Evolutionary conservation across 1,140 invertebrate species (phyloP).

Genomic region (Plodia interpunctella): DNA sequence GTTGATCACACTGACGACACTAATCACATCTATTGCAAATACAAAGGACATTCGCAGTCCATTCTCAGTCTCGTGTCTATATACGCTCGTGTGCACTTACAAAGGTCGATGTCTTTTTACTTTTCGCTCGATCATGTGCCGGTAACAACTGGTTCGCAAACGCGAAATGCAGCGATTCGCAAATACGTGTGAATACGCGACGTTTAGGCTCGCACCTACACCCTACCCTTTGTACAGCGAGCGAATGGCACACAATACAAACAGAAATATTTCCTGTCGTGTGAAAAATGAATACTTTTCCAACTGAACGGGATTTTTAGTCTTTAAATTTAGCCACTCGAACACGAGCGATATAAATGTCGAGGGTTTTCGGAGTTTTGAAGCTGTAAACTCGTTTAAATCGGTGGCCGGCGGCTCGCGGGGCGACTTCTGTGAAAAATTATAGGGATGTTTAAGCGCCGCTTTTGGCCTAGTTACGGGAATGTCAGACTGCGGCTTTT

Average conservation of each 20-base stretch:
- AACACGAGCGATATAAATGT: slow-evolving; percentile 12
- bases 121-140: slow-evolving; percentile 49
- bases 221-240: slow-evolving; percentile 30
- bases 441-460: slow-evolving; percentile 43
- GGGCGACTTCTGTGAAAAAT: slow-evolving; percentile 52
- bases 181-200: slow-evolving; percentile 45
- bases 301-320: slow-evolving; percentile 34
- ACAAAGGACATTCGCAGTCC: background rate
- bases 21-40: too few relatives aligned
- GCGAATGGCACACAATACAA: slow-evolving; percentile 50
- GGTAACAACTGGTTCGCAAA: slow-evolving; percentile 61
- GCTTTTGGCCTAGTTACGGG: slow-evolving; percentile 48
- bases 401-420: slow-evolving; percentile 22
- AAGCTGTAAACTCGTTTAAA: slow-evolving; percentile 36
- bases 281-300: slow-evolving; percentile 62
- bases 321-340: slow-evolving; percentile 30
- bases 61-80: background rate
- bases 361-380: slow-evolving; percentile 6
- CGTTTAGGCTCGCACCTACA: slow-evolving; percentile 43
- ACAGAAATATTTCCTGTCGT: slow-evolving; percentile 49
- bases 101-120: slow-evolving; percentile 42
- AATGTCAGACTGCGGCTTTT: slow-evolving; percentile 42
- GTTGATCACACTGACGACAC: too few relatives aligned
- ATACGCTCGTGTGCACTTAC: slow-evolving; percentile 25
- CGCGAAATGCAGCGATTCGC: slow-evolving; percentile 50